Conservation (phyloP, 2,113 vertebrate genomes). For the Phaethornis superciliosus region DNA sequence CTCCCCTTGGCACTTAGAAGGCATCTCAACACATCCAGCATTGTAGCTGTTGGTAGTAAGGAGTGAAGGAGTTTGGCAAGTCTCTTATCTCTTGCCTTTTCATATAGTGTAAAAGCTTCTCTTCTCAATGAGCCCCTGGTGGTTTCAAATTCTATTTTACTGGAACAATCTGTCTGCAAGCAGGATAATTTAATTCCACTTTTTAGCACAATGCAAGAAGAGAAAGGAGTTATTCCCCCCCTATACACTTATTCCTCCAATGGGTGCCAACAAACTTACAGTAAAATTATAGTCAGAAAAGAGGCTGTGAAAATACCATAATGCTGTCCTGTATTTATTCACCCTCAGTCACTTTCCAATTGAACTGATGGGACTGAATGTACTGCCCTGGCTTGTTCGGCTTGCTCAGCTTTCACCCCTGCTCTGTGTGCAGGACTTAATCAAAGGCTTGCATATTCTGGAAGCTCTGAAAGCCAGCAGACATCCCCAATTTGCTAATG, state of each 20-base stretch:
- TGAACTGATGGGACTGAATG: neutral
- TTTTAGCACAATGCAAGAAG: slow-evolving; percentile 48
- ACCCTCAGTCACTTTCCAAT: neutral
- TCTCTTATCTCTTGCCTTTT: slow-evolving; percentile 61
- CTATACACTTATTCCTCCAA: neutral
- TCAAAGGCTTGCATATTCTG: neutral
- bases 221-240: slow-evolving; percentile 1
- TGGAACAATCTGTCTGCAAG: slow-evolving; percentile 74
- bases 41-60: slow-evolving; percentile 69
- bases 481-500: neutral
- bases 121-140: slow-evolving; percentile 66
- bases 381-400: neutral
- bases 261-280: slow-evolving; percentile 27
- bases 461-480: neutral
- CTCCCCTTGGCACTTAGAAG: slow-evolving; percentile 50
- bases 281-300: slow-evolving; percentile 39
- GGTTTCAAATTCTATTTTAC: slow-evolving; percentile 76
- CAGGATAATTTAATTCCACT: slow-evolving; percentile 74
- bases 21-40: slow-evolving; percentile 31
- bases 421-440: neutral
- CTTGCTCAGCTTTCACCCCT: neutral
- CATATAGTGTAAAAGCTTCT: slow-evolving; percentile 62
- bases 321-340: slow-evolving; percentile 12
- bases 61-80: slow-evolving; percentile 41
- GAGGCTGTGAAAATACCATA: slow-evolving; percentile 1